Evolutionary conservation across 2,888 invertebrate genomes (phyloP), one percentile per base, ranked within the genome.

Genomic region (Chalcosyrphus nemorum): DNA sequence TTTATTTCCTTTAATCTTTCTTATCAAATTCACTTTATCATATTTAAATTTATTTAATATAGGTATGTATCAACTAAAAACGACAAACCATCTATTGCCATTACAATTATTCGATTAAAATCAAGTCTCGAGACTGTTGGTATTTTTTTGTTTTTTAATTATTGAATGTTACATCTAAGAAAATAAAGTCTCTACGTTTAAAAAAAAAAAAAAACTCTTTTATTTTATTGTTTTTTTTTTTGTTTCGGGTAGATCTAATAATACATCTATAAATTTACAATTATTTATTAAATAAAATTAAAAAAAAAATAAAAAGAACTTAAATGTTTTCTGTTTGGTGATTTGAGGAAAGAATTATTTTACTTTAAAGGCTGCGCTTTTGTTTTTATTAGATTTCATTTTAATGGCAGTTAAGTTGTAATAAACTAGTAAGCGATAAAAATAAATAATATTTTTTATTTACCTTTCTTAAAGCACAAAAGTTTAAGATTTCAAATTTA

Each of bases 351-450:
- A 59, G 65, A n/a, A 29, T 15, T 15, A 56, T 17, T 6, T 21
- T 5, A 63, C 47, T 38, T 54, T 41, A 21, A 65, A 59, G 24
- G 11, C 76, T 72, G 65, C 66, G 21, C 66, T 72, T 61, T 66
- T 81, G 27, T 6, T 68, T 29, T 38, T 47, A 38, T 13, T 45
- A 11, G 9, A 24, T 21, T 24, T 57, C 70, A 54, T 59, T 17
- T 76, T 71, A 77, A 81, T 86, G 86, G 86, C 86, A 86, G 86
- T 86, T 77, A 74, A 76, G 57, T 81, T 76, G 76, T 76, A 85
- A 81, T 81, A 65, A 81, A 86, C 82, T 72, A 76, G 81, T 59
- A 72, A 84, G 85, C 70, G 66, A 77, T 76, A 71, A 70, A 78
- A 72, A 72, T 78, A 82, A 78, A 71, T 77, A 68, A 74, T 50